Evolutionary conservation across 2,113 vertebrate species (phyloP).

Genomic region (Kryptolebias marmoratus): DNA sequence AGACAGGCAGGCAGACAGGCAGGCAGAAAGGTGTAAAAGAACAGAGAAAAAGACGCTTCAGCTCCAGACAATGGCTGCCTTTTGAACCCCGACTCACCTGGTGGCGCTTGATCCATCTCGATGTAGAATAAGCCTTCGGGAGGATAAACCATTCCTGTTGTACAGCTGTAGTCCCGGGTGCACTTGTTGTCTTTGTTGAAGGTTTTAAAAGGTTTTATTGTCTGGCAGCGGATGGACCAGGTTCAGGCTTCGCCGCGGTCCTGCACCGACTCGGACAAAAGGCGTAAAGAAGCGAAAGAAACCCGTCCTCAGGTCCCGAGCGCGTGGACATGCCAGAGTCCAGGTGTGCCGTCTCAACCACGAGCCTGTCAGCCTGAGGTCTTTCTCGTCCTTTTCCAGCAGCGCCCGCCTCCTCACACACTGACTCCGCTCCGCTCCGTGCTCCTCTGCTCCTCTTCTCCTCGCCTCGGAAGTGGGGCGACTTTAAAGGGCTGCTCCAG

Average conservation of each 20-base stretch:
- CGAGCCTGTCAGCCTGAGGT: constrained; percentile 14
- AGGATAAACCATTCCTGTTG: constrained; percentile 78
- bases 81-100: constrained; percentile 76
- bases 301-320: constrained; percentile 8
- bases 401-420: not conserved
- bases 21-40: not conserved
- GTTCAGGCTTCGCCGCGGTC: constrained; percentile 16
- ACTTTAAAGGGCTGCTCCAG: constrained; percentile 73
- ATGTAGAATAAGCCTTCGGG: constrained; percentile 78
- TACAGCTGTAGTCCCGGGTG: constrained; percentile 65
- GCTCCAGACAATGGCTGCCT: constrained; percentile 66
- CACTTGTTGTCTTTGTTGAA: constrained; percentile 24
- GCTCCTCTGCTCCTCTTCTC: constrained; percentile 53
- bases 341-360: constrained; percentile 26
- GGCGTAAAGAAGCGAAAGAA: not conserved
- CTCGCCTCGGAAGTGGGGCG: constrained; percentile 68
- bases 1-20: not conserved
- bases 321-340: constrained; percentile 39
- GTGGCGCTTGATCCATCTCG: constrained; percentile 79
- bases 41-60: not conserved
- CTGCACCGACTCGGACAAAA: constrained; percentile 26
- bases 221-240: too few relatives aligned
- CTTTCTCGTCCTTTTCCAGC: not conserved
- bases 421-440: not conserved
- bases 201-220: not conserved